phyloP scores from a whole-genome alignment of 2,113 vertebrate species.

The Leucoraja erinaceus region DNA sequence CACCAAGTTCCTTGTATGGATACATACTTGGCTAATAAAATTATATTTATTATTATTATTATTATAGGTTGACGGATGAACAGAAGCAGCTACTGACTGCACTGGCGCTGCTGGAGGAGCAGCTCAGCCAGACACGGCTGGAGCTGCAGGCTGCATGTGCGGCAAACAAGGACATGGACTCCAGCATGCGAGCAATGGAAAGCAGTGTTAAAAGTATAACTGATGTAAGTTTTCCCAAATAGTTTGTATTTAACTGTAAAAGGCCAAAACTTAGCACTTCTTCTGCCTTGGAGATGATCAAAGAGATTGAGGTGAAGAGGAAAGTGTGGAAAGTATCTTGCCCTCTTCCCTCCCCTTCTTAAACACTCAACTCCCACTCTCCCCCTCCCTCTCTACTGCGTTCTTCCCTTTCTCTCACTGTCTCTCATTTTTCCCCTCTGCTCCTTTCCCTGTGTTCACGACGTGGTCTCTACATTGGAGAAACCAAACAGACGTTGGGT shows the following conservation, averaged over 20 bases:
- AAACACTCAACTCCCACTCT: no score
- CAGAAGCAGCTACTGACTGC: not conserved
- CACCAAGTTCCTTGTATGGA: no score
- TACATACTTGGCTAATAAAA: no score
- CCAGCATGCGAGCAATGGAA: no score
- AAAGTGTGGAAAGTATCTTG: not conserved
- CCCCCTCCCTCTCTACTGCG: no score
- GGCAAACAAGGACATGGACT: not conserved
- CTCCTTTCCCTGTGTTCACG: no score
- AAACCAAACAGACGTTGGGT: no score
- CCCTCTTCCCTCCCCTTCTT: no score
- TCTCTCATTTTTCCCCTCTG: no score
- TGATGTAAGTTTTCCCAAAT: not conserved
- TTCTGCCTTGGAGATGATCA: not conserved
- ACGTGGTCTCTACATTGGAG: no score
- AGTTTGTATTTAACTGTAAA: not conserved
- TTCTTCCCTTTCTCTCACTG: no score
- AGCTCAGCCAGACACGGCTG: not conserved
- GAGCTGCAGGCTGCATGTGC: not conserved
- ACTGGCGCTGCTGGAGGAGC: not conserved
- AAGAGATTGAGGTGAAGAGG: not conserved
- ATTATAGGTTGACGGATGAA: not conserved
- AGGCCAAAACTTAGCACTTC: not conserved
- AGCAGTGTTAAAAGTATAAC: not conserved
- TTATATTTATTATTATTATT: no score